Percentiles rank a stretch among this genome's conserved stretches.
These are phyloP conservation scores for Bubo bubo DNA, from an alignment of 2,113 vertebrate genomes.

Conservation along the genomic window DNA sequence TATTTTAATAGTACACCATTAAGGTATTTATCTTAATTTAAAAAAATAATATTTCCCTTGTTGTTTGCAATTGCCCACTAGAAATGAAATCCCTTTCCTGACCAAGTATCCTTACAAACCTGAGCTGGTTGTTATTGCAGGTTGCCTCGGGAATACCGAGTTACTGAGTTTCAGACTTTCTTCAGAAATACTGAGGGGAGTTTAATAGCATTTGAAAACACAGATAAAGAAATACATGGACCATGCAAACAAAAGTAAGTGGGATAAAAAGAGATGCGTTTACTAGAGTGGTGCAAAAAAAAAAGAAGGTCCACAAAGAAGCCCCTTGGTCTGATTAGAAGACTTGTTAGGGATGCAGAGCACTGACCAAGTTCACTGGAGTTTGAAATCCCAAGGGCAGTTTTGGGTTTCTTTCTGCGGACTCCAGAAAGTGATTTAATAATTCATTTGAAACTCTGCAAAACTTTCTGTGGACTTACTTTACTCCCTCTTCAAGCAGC, in stretches of 20 bases:
- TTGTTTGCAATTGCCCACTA: slow-evolving; percentile 52
- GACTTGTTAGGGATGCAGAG: slow-evolving; percentile 42
- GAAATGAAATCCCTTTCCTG: slow-evolving; percentile 61
- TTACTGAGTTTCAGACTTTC: slow-evolving; percentile 30
- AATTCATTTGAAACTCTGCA: slow-evolving; percentile 38
- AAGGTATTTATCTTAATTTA: slow-evolving; percentile 61
- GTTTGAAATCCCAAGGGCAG: slow-evolving; percentile 12
- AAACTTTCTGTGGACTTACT: slow-evolving; percentile 38
- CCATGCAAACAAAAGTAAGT: slow-evolving; percentile 48
- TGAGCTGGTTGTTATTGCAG: slow-evolving; percentile 45
- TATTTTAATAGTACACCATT: slow-evolving; percentile 52
- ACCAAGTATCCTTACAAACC: neutral
- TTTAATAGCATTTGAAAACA: slow-evolving; percentile 47
- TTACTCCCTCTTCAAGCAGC: neutral
- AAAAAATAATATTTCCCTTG: slow-evolving; percentile 66
- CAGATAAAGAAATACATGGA: slow-evolving; percentile 57
- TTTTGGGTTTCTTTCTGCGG: slow-evolving; percentile 10
- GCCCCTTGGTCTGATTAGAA: neutral
- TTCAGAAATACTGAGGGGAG: neutral
- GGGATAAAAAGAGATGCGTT: slow-evolving; percentile 33
- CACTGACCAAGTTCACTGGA: neutral
- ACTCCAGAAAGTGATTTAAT: slow-evolving; percentile 30
- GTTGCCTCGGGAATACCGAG: slow-evolving; percentile 37
- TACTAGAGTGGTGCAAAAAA: neutral
- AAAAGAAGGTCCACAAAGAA: neutral